Percentiles rank a stretch among this genome's conserved stretches.
Evolutionary conservation across 2,113 vertebrate species (phyloP).

Genomic region (Antechinus stuartii): DNA sequence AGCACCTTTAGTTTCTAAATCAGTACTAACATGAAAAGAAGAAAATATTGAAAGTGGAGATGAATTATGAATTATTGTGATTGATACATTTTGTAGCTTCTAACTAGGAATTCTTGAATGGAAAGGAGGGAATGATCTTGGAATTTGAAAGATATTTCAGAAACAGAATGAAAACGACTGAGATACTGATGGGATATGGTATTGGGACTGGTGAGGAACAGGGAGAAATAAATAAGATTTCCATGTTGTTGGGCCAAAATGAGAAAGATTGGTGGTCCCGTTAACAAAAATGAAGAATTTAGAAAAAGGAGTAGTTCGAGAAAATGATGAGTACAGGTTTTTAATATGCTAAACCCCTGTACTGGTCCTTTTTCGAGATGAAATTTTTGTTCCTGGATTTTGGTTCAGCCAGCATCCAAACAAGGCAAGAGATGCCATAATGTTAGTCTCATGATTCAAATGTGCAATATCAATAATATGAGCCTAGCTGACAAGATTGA

Average conservation of each 20-base stretch:
- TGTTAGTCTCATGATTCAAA: slow-evolving; percentile 59
- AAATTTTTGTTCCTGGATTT: neutral
- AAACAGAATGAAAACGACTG: neutral
- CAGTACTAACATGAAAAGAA: neutral
- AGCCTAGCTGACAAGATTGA: slow-evolving; percentile 17
- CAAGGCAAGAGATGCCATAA: slow-evolving; percentile 32
- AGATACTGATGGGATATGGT: neutral
- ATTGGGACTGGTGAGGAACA: neutral
- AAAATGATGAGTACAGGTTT: neutral
- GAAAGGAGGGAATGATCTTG: neutral
- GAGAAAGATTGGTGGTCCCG: neutral
- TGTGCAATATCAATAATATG: slow-evolving; percentile 40
- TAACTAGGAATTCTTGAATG: neutral
- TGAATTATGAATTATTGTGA: neutral
- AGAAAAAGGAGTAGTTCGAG: neutral
- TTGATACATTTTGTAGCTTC: neutral
- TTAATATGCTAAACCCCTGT: neutral
- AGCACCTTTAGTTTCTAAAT: neutral
- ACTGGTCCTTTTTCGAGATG: neutral
- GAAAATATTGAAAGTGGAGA: neutral
- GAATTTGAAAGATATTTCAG: neutral
- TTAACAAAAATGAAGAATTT: neutral
- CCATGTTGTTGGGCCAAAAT: neutral
- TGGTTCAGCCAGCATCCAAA: neutral
- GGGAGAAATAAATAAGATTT: neutral